phyloP scores from a whole-genome alignment of 2,888 invertebrate genomes.

The Odontothrips loti region DNA sequence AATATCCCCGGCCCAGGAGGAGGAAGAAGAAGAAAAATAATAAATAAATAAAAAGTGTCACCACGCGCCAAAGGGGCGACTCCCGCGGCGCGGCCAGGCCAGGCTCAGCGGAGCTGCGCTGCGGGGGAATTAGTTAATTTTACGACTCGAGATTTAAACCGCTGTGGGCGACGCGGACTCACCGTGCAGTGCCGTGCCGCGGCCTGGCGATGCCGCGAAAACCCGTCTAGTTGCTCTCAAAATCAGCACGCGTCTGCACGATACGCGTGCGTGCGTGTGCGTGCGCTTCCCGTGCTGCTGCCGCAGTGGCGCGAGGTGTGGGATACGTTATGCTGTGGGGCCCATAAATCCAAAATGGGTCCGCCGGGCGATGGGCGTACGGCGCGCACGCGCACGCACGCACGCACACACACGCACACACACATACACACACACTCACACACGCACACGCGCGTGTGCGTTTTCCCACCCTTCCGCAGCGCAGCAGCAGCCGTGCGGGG shows the following conservation, averaged over 20 bases:
- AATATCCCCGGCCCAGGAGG: background rate
- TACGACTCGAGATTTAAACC: background rate
- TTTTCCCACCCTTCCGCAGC: background rate
- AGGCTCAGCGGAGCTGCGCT: background rate
- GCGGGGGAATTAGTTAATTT: conserved; percentile 18
- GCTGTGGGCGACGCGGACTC: background rate
- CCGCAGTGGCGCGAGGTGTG: background rate
- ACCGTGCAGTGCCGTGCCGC: background rate
- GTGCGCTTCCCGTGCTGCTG: background rate
- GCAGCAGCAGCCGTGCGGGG: too few species aligned
- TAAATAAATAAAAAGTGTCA: background rate
- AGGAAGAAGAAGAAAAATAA: background rate
- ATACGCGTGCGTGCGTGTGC: background rate
- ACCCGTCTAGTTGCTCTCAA: conserved; percentile 8
- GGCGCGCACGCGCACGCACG: background rate
- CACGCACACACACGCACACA: background rate
- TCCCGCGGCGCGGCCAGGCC: background rate
- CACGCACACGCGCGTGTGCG: background rate
- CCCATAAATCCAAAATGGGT: background rate
- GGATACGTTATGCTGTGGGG: background rate
- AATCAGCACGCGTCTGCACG: background rate
- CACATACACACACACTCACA: background rate
- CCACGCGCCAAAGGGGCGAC: background rate
- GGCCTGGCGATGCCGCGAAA: background rate
- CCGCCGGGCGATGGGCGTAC: background rate